Percentiles rank a stretch among this genome's conserved stretches.
Evolutionary conservation across 2,113 vertebrate genomes (phyloP).

Genomic region (Prunella himalayana): DNA sequence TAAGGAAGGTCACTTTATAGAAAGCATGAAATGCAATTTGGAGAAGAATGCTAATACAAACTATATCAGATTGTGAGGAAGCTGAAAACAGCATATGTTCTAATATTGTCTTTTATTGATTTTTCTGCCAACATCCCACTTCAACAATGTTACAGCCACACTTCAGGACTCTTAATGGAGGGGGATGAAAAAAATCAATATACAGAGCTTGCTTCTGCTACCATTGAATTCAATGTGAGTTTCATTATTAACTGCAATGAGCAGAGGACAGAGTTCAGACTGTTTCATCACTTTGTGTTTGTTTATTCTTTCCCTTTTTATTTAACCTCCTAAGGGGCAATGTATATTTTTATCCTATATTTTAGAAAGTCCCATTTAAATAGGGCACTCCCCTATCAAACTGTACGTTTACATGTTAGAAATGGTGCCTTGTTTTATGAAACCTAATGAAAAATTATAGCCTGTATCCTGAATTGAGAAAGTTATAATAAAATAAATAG

Average conservation of each 20-base stretch:
- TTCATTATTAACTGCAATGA: conserved; percentile 55
- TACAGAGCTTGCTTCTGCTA: conserved; percentile 45
- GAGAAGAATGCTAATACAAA: conserved; percentile 35
- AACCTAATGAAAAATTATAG: conserved; percentile 31
- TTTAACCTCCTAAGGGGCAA: conserved; percentile 22
- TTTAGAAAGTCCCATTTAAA: neutral
- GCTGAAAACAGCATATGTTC: conserved; percentile 52
- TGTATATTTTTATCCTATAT: neutral
- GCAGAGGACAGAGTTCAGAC: conserved; percentile 30
- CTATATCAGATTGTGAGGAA: conserved; percentile 49
- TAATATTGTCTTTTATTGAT: conserved; percentile 67
- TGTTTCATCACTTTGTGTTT: conserved; percentile 22
- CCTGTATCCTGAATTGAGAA: neutral
- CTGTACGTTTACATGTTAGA: neutral
- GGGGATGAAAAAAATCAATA: conserved; percentile 67
- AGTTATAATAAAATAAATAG: conserved; percentile 15
- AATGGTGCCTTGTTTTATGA: neutral
- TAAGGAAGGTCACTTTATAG: conserved; percentile 36
- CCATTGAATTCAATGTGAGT: conserved; percentile 12
- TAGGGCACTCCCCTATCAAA: neutral
- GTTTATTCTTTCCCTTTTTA: conserved; percentile 16
- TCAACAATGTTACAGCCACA: conserved; percentile 52
- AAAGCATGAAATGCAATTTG: conserved; percentile 35
- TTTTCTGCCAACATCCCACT: conserved; percentile 62
- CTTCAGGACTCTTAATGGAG: conserved; percentile 63